Evolutionary conservation across 2,888 invertebrate genomes (phyloP).

Genomic region (Polia nebulosa): DNA sequence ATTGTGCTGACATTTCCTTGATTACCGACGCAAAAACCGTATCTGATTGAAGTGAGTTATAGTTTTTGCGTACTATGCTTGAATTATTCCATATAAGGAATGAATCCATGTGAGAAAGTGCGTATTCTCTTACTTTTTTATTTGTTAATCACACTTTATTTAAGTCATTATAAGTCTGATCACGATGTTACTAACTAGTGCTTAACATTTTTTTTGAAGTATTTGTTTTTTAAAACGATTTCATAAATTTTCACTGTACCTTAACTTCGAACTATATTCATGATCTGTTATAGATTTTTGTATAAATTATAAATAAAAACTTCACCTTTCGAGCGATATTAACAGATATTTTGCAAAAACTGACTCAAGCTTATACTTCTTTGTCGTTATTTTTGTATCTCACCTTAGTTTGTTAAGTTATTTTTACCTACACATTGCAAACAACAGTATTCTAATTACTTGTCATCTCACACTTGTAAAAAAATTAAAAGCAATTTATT

Average conservation of each 20-base stretch:
- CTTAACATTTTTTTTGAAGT: not conserved
- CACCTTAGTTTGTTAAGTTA: not conserved
- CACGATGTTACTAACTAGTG: not conserved
- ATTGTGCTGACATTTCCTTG: conserved; percentile 32
- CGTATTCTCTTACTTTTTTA: not conserved
- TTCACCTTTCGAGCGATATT: not conserved
- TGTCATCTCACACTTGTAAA: not conserved
- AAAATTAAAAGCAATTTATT: not conserved
- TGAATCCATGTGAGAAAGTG: not conserved
- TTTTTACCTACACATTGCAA: not conserved
- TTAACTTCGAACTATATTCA: not conserved
- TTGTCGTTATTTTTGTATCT: not conserved
- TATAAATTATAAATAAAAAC: not conserved
- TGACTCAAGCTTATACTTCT: not conserved
- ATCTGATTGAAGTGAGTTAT: not conserved
- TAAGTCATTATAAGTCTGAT: not conserved
- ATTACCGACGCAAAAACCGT: conserved; percentile 17
- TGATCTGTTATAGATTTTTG: not conserved
- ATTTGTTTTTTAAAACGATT: not conserved
- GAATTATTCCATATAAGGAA: conserved; percentile 7
- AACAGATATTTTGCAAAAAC: not conserved
- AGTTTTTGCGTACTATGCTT: conserved; percentile 18
- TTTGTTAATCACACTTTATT: not conserved
- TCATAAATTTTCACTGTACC: not conserved
- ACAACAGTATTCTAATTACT: not conserved